phyloP scores from a whole-genome alignment of 1,140 invertebrate genomes.

The Bombus waltoni region DNA sequence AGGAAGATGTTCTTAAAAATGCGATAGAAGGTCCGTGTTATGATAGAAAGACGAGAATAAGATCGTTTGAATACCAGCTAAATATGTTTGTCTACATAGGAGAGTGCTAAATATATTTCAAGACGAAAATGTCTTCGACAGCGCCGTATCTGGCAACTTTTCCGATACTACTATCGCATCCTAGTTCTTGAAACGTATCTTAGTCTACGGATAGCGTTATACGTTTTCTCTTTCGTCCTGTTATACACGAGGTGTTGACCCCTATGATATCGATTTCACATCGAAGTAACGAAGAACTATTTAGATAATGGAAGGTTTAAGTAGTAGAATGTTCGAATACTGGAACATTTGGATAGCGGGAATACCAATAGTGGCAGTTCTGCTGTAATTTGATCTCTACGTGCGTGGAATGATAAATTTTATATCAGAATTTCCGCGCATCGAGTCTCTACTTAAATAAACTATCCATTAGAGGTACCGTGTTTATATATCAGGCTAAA shows the following conservation, averaged over 20 bases:
- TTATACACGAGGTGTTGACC: not conserved
- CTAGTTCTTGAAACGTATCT: not conserved
- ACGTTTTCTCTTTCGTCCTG: not conserved
- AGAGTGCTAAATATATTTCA: too few species aligned
- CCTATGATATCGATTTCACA: not conserved
- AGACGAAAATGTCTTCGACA: too few species aligned
- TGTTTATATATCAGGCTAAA: not conserved
- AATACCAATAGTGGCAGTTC: not conserved
- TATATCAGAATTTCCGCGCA: not conserved
- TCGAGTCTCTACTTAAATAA: not conserved
- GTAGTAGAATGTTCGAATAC: not conserved
- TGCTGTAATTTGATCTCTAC: not conserved
- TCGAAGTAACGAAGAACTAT: not conserved
- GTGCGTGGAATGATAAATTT: not conserved
- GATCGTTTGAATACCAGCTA: not conserved
- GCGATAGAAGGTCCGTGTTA: not conserved
- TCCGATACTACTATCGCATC: too few species aligned
- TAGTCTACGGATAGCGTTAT: not conserved
- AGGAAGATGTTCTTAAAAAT: not conserved
- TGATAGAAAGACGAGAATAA: not conserved
- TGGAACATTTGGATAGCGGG: too few species aligned
- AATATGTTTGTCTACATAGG: too few species aligned
- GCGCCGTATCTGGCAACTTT: too few species aligned
- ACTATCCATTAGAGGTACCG: not conserved
- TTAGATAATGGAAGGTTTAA: not conserved